These are phyloP conservation scores for Seira sanloemensis DNA, from an alignment of 2,888 invertebrate species.

Conservation along the genomic window DNA sequence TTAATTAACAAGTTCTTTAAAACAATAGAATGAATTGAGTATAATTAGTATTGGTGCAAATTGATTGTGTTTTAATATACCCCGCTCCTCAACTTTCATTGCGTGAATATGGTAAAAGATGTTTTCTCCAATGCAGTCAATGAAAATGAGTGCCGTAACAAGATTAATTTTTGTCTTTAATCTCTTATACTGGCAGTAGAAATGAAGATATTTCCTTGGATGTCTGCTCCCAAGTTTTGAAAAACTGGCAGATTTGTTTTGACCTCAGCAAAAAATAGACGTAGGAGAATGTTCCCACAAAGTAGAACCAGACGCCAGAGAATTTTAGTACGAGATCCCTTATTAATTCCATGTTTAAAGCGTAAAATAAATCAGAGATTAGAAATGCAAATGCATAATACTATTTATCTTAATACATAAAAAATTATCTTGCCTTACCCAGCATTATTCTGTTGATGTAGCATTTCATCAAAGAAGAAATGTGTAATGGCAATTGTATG, in stretches of 20 bases:
- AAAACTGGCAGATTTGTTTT: constrained; percentile 42
- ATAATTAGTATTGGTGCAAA: not conserved
- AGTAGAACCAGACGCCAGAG: constrained; percentile 70
- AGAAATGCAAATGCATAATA: not conserved
- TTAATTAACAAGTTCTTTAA: not conserved
- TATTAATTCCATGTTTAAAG: too few species aligned
- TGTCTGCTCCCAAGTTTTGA: constrained; percentile 52
- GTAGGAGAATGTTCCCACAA: constrained; percentile 63
- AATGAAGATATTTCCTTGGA: constrained; percentile 45
- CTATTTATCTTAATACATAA: not conserved
- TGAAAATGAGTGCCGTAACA: constrained; percentile 58
- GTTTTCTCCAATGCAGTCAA: constrained; percentile 69
- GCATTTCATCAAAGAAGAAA: constrained; percentile 44
- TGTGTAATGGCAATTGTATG: constrained; percentile 60
- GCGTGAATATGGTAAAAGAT: constrained; percentile 68
- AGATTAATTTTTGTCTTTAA: constrained; percentile 61
- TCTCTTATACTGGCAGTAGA: constrained; percentile 36
- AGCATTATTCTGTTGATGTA: constrained; percentile 49
- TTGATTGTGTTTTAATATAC: too few species aligned
- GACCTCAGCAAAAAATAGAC: constrained; percentile 62
- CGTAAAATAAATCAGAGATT: constrained; percentile 18
- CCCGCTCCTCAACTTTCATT: constrained; percentile 48
- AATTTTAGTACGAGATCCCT: constrained; percentile 53
- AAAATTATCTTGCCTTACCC: constrained; percentile 50
- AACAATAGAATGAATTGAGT: not conserved